Evolutionary conservation across 1,140 invertebrate species (phyloP), one percentile per base, ranked within the genome.

Genomic region (Sycobia sp.): DNA sequence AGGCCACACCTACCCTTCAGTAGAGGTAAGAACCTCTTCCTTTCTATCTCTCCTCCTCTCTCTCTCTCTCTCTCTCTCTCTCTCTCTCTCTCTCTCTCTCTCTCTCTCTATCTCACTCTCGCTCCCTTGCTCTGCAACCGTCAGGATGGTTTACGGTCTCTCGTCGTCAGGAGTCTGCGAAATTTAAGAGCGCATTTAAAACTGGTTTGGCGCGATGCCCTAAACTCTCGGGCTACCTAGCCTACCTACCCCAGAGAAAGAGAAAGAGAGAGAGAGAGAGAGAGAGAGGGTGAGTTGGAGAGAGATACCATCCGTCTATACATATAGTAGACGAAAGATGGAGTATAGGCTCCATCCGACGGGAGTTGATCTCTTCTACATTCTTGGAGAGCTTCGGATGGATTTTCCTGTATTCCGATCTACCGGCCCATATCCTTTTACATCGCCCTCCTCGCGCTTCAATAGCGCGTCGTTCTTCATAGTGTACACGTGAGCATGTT

Each of bases 161-260:
- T 78, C 77, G 77, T 79, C 74, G 77, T 73, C 76, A 46, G 22
- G 46, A 76, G 71, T 77, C 76, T 75, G 70, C 74, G 74, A 78
- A 79, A 79, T 80, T 80, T 80, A 80, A 80, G 78, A 79, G 77
- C 76, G 77, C 77, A 79, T 81, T 79, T 81, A 79, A 81, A 81
- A 79, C 79, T 79, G 77, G 78, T 80, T 80, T 80, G 78, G 77
- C 77, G 77, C 74, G 73, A 74, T 80, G 77, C 78, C 78, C 77
- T 79, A 69, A 69, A 70, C 74, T 60, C 73, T 76, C 70, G 69
- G 36, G 32, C 49, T 29, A 36, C 20, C 16, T 32, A 29, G 29
- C 32, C 73, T 75, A 74, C 72, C 71, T 36, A 0, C 11, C 66
- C n/a, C n/a, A n/a, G n/a, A n/a, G n/a, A n/a, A n/a, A n/a, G n/a